Conservation (phyloP, 2,797 vertebrate genomes). For the Propithecus deckenii region DNA sequence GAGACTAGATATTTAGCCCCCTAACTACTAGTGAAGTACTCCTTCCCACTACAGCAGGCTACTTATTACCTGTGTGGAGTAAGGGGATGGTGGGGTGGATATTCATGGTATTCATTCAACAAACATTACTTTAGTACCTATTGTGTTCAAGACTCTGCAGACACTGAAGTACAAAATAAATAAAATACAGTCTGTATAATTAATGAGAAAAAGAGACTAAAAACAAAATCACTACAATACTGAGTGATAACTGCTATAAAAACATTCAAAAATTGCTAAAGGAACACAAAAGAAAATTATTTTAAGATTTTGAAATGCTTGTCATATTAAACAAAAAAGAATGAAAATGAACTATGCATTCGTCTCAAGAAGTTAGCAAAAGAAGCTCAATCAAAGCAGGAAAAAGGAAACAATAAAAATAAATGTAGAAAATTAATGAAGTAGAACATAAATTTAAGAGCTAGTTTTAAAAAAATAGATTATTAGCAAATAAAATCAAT, state of each 20-base stretch:
- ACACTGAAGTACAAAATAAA: background rate
- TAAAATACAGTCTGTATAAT: background rate
- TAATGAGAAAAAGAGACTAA: background rate
- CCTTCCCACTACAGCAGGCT: background rate
- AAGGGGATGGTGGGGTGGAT: no score
- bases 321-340: background rate
- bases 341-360: background rate
- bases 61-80: background rate
- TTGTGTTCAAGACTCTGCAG: background rate
- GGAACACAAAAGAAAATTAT: background rate
- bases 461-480: background rate
- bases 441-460: background rate
- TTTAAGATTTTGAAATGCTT: conserved; percentile 33
- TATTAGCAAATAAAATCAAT: background rate
- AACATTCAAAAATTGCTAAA: background rate
- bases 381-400: background rate
- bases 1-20: background rate
- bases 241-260: background rate
- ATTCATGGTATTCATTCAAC: background rate
- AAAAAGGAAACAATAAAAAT: background rate
- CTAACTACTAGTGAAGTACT: background rate
- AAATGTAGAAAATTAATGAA: conserved; percentile 10
- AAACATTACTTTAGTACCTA: background rate
- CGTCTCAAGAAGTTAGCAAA: background rate
- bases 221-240: background rate